Conservation (phyloP, 1,140 invertebrate genomes). For the Neotoxoptera formosana region DNA sequence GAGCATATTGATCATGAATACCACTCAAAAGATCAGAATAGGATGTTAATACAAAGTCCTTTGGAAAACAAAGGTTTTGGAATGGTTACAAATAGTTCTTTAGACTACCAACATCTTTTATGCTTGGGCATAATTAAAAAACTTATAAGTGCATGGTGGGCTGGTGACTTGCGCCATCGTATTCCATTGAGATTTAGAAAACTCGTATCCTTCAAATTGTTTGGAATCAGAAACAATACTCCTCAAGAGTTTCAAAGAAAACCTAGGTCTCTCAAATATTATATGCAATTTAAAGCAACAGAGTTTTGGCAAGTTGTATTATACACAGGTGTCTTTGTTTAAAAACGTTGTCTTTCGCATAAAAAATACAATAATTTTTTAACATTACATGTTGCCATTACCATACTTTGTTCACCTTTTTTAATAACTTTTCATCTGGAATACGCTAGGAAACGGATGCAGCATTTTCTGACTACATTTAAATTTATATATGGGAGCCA, state of each 20-base stretch:
- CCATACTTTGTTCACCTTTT: slow-evolving; percentile 60
- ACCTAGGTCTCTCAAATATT: slow-evolving; percentile 59
- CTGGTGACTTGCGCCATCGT: slow-evolving; percentile 36
- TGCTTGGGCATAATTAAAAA: slow-evolving; percentile 64
- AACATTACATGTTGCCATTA: slow-evolving; percentile 63
- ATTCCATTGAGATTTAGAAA: neutral
- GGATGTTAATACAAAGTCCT: slow-evolving; percentile 59
- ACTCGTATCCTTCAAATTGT: neutral
- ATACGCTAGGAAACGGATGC: slow-evolving; percentile 59
- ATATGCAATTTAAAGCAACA: slow-evolving; percentile 62
- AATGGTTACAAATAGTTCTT: slow-evolving; percentile 62
- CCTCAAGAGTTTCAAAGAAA: slow-evolving; percentile 62
- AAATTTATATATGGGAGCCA: slow-evolving; percentile 61
- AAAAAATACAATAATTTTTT: slow-evolving; percentile 62
- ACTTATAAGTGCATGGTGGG: slow-evolving; percentile 60
- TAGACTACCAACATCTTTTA: slow-evolving; percentile 60
- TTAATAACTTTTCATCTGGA: neutral
- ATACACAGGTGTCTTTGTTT: neutral
- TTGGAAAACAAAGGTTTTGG: slow-evolving; percentile 61
- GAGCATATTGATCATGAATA: slow-evolving; percentile 62
- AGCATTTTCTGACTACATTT: slow-evolving; percentile 59
- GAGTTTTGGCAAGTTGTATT: slow-evolving; percentile 64
- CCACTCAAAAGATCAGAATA: slow-evolving; percentile 59
- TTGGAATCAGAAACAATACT: slow-evolving; percentile 54
- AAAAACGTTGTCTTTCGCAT: neutral